Conservation (phyloP, 2,113 vertebrate genomes). For the Ciconia maguari region DNA sequence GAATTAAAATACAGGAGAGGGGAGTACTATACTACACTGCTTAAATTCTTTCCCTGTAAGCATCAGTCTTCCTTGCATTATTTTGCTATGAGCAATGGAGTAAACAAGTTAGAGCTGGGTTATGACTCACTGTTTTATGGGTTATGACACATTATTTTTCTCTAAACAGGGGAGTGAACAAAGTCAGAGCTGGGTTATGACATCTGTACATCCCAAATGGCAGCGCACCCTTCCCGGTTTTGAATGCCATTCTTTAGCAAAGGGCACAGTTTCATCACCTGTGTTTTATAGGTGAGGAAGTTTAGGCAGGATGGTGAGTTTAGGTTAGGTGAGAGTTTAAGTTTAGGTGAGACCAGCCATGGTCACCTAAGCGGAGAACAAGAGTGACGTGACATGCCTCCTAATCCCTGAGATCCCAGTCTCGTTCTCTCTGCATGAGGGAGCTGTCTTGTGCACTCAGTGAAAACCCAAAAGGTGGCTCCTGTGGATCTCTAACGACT, state of each 20-base stretch:
- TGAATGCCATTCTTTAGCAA: accelerated
- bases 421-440: accelerated
- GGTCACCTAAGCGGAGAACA: not conserved
- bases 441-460: accelerated
- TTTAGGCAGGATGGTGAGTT: not conserved
- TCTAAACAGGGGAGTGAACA: not conserved
- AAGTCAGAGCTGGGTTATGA: not conserved
- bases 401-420: not conserved
- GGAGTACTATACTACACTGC: not conserved
- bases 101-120: slow-evolving; percentile 18
- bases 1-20: not conserved
- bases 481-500: not conserved
- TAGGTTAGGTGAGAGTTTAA: no score
- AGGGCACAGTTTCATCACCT: not conserved
- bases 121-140: slow-evolving; percentile 24
- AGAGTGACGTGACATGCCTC: accelerated
- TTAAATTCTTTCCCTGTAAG: not conserved
- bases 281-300: not conserved
- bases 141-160: slow-evolving; percentile 8
- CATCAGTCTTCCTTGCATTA: not conserved
- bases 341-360: not conserved
- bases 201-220: not conserved
- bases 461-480: not conserved
- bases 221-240: not conserved
- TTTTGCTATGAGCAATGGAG: not conserved